Evolutionary conservation across 2,113 vertebrate genomes (phyloP), one percentile per base, ranked within the genome.

Genomic region (Climacteris rufus): DNA sequence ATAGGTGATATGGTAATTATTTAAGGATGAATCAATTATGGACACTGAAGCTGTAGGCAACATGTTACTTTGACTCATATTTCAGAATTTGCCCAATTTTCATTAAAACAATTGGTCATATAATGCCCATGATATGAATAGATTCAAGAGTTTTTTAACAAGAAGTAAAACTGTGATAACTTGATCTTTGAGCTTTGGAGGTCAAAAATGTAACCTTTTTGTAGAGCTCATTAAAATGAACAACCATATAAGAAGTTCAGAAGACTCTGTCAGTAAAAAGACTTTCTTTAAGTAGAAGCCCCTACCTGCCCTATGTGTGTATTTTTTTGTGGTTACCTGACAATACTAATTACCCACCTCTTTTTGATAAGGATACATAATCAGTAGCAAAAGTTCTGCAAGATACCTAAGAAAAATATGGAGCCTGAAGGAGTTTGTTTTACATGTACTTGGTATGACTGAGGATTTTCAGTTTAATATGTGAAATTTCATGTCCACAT

Each of bases 211-310:
- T 94, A 82, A 88, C 90, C 82, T 96, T 72, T 95, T 45, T 81
- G 52, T 86, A 69, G 64, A 94, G 60, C 94, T 97, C 93, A 95
- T 97, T 96, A 96, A 97, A 90, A 96, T 86, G 71, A 95, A 83
- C 53, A 90, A 45, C 74, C 86, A 25, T 59, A 10, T 81, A 87
- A 74, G 72, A 88, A 88, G 44, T 83, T 83, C 2, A 33, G 54
- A 87, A 96, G 31, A 66, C 17, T 81, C 44, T 6, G 3, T 76
- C 37, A 42, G 57, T 59, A 78, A 87, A 87, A 61, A 82, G 23
- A 59, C 28, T 87, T 87, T 39, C 65, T 89, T 79, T 84, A 75
- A 96, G 77, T 19, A 66, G 37, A 91, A 78, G 18, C 23, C 14
- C 27, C 64, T 94, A 83, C 64, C 93, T 94, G 54, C 19, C 31